These are phyloP conservation scores for Talpa occidentalis DNA, from an alignment of 2,113 vertebrate species.

Conservation along the genomic window DNA sequence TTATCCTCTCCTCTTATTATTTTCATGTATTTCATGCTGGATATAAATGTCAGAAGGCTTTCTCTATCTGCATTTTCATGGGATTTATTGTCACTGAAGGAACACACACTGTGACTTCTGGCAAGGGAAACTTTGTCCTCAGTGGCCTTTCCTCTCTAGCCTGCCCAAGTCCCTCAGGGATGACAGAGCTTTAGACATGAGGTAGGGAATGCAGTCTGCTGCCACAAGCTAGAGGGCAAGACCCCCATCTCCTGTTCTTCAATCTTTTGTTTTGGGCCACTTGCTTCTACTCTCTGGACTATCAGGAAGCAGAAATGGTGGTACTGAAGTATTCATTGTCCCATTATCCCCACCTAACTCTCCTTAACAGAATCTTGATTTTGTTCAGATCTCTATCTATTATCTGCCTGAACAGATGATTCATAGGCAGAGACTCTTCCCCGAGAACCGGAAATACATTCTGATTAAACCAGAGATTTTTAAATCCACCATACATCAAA, in stretches of 20 bases:
- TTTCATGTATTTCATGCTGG: conserved; percentile 43
- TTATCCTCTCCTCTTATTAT: conserved; percentile 55
- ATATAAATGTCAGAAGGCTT: conserved; percentile 70
- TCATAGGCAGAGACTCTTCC: not conserved
- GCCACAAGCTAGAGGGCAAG: not conserved
- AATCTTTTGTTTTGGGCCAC: not conserved
- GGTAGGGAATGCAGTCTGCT: not conserved
- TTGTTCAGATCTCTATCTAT: not conserved
- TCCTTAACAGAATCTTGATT: not conserved
- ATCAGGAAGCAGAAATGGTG: not conserved
- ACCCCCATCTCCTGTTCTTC: not conserved
- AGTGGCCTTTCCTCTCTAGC: not conserved
- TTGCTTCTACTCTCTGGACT: conserved; percentile 12
- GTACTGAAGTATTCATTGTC: not conserved
- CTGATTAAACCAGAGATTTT: not conserved
- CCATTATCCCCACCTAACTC: not conserved
- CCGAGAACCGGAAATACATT: not conserved
- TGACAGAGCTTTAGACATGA: too few species aligned
- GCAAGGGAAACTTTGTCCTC: not conserved
- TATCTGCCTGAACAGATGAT: not conserved
- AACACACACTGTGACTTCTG: conserved; percentile 6
- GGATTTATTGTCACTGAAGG: conserved; percentile 6
- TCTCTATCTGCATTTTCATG: conserved; percentile 35
- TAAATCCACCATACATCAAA: not conserved
- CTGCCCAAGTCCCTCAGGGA: too few species aligned